Evolutionary conservation across 2,113 vertebrate species (phyloP), one percentile per base, ranked within the genome.

Genomic region (Gila orcuttii): DNA sequence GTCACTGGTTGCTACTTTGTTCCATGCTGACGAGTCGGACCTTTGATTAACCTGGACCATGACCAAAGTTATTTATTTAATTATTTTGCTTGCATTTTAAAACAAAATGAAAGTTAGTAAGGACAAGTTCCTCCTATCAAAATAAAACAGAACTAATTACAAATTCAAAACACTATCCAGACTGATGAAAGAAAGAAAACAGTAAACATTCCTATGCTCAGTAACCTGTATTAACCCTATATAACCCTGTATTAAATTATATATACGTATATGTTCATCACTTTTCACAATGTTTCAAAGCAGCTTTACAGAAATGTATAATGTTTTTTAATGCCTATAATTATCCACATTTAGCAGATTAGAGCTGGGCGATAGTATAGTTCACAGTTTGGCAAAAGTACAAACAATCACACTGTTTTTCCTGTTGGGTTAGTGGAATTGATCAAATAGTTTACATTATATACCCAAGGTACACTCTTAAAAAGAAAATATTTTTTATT

Each of bases 31-130:
- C 62, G 12, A 82, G 80, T 82, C 47, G 12, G 42, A 68, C 28
- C 80, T 71, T 82, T 82, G 80, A 82, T 82, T 82, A 82, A 82
- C 64, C 80, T 55, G 17, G 28, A 31, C 19, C 45, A n/a, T 69
- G 62, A 82, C 25, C 64, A 8, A 31, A 77, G 12, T 50, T 31
- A 77, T 75, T 42, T 42, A 28, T 31, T 77, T 55, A 3, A 31
- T 45, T 50, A 13, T 7, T 17, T 45, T 62, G 28, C 3, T 15
- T 80, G 59, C 15, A 64, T 47, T 80, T 80, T 47, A 64, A 47
- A 64, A 11, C 25, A 81, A 15, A 6, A 5, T 47, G 4, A 31
- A 66, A 28, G 42, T 25, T 31, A 50, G 42, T 11, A 81, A 66
- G 57, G 12, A 50, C 59, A 28, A 28, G 42, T 45, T 10, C 36